A percentile compares a stretch with the other conserved stretches of the same genome.
These are phyloP conservation scores for Piezodorus guildinii DNA, from an alignment of 1,140 invertebrate genomes.

Conservation along the genomic window DNA sequence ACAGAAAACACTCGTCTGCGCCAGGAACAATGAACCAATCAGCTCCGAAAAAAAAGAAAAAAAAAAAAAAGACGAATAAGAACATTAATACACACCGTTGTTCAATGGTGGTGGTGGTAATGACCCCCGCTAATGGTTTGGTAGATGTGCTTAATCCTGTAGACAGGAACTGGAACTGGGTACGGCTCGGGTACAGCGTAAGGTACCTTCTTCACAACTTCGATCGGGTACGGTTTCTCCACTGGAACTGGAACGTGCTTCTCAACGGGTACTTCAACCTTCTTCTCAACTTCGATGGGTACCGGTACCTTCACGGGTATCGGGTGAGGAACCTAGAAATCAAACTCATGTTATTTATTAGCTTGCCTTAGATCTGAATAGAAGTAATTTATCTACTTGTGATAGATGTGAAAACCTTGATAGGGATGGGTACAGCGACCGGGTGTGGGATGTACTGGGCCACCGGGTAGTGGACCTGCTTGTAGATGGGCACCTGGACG, in stretches of 20 bases:
- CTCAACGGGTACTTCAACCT: conserved; percentile 27
- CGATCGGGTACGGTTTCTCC: conserved; percentile 29
- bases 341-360: no score
- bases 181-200: conserved; percentile 28
- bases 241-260: conserved; percentile 29
- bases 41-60: no score
- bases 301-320: conserved; percentile 21
- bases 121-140: conserved; percentile 17
- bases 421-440: neutral
- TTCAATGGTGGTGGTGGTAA: conserved; percentile 11
- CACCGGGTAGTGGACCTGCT: neutral
- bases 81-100: no score
- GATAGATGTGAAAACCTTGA: neutral
- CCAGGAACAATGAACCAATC: no score
- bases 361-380: no score
- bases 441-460: conserved; percentile 18
- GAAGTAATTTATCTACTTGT: no score
- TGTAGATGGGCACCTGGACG: conserved; percentile 1
- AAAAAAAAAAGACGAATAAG: no score
- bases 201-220: conserved; percentile 28
- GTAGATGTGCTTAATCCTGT: conserved; percentile 28
- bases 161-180: conserved; percentile 29
- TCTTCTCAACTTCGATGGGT: conserved; percentile 26
- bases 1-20: no score
- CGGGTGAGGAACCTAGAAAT: conserved; percentile 25